Conservation (phyloP, 92 coral and sea anemone genomes). For the Porites divaricata region DNA sequence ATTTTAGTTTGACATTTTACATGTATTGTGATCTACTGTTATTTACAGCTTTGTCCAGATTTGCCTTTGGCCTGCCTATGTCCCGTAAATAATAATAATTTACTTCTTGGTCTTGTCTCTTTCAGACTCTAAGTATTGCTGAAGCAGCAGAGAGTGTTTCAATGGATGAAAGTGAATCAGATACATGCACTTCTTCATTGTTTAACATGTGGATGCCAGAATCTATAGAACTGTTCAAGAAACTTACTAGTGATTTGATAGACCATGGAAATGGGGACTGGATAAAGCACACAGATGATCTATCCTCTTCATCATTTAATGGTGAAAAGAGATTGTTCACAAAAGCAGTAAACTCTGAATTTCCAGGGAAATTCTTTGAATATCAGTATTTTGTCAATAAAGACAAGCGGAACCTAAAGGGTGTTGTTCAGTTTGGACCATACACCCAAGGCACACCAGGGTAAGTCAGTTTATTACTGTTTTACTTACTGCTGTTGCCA, state of each 20-base stretch:
- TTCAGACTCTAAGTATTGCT: conserved; percentile 30
- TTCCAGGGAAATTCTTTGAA: conserved; percentile 79
- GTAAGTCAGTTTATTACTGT: conserved; percentile 33
- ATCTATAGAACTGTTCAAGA: conserved; percentile 63
- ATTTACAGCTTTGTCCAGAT: no score
- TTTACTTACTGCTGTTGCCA: no score
- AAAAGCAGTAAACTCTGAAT: conserved; percentile 53
- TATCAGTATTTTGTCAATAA: conserved; percentile 66
- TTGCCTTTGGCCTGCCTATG: neutral
- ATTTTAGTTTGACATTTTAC: no score
- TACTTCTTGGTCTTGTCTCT: neutral
- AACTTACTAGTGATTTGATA: conserved; percentile 47
- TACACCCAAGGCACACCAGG: conserved; percentile 81
- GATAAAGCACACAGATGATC: conserved; percentile 22
- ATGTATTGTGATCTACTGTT: no score
- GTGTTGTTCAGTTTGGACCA: conserved; percentile 84
- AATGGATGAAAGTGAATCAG: conserved; percentile 41
- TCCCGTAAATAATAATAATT: no score
- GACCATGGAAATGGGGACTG: conserved; percentile 69
- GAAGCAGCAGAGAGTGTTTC: conserved; percentile 3
- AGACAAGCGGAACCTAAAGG: conserved; percentile 62
- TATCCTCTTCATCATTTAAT: neutral
- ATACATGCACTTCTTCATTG: conserved; percentile 41
- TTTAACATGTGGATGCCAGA: conserved; percentile 72
- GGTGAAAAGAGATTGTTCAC: conserved; percentile 66